These are phyloP conservation scores for Cantharis nigra DNA, from an alignment of 2,888 invertebrate species.

Conservation along the genomic window DNA sequence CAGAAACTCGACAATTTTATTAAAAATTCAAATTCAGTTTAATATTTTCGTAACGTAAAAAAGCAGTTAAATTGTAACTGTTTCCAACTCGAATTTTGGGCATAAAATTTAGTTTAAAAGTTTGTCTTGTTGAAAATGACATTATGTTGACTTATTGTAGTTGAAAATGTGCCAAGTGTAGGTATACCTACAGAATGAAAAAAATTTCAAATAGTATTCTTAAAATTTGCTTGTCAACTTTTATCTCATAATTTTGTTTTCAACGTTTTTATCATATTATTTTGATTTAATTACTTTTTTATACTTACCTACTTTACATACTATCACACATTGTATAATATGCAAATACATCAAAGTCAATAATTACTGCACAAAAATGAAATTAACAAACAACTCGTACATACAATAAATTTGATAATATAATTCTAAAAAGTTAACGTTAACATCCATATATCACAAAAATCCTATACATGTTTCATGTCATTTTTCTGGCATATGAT, in stretches of 20 bases:
- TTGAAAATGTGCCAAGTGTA: background rate
- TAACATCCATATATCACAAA: background rate
- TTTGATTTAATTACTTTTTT: background rate
- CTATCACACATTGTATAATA: background rate
- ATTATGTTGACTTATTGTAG: background rate
- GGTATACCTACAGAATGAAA: background rate
- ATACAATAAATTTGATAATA: background rate
- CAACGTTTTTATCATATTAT: background rate
- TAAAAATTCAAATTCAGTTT: background rate
- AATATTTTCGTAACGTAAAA: background rate
- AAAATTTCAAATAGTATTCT: background rate
- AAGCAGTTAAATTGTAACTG: background rate
- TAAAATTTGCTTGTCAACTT: background rate
- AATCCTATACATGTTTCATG: background rate
- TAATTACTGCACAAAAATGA: background rate
- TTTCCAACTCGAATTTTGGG: background rate
- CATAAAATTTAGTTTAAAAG: background rate
- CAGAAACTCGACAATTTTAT: background rate
- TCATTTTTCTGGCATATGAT: background rate
- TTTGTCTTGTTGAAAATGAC: background rate
- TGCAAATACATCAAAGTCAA: background rate
- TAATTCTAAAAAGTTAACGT: background rate
- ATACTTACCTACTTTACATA: background rate
- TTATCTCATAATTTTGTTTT: background rate
- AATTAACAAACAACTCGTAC: background rate